Percentiles rank a stretch among this genome's conserved stretches.
Evolutionary conservation across 2,888 invertebrate species (phyloP).

Genomic region (Melitaea athalia): DNA sequence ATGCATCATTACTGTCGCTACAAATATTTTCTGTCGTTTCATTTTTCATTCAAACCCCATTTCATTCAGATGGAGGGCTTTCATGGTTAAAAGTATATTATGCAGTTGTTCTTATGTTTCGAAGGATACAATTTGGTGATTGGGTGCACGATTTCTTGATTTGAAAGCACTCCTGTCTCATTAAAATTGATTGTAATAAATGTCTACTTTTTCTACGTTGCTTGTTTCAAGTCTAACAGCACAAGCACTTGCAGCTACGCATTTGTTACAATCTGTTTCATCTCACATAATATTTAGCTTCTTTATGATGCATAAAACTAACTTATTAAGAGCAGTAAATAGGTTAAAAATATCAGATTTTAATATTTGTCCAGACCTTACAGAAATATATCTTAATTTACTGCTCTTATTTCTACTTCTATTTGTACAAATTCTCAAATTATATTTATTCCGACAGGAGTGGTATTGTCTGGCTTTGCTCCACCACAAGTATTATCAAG

Average conservation of each 20-base stretch:
- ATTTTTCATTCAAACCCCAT: conserved; percentile 80
- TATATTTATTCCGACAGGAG: conserved; percentile 62
- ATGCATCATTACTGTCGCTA: conserved; percentile 66
- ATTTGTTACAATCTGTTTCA: conserved; percentile 72
- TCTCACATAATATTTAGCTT: conserved; percentile 75
- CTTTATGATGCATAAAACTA: conserved; percentile 74
- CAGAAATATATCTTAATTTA: conserved; percentile 47
- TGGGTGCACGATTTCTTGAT: conserved; percentile 76
- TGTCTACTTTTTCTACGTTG: conserved; percentile 43
- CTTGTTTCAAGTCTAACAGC: conserved; percentile 27
- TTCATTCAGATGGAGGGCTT: conserved; percentile 78
- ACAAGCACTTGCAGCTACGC: conserved; percentile 50
- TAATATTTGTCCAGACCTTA: conserved; percentile 4
- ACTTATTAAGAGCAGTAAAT: conserved; percentile 69
- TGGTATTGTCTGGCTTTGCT: conserved; percentile 74
- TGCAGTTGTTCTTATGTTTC: conserved; percentile 34
- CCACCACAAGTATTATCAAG: conserved; percentile 84
- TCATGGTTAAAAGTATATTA: conserved; percentile 50
- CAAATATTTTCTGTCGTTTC: conserved; percentile 56
- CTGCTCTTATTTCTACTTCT: conserved; percentile 55
- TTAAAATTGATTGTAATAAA: conserved; percentile 69
- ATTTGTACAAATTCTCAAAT: conserved; percentile 36
- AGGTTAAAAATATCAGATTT: conserved; percentile 37
- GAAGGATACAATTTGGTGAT: conserved; percentile 61
- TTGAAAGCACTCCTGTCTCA: conserved; percentile 77